Conservation (phyloP, 2,797 vertebrate genomes). For the Botia kubotai region DNA sequence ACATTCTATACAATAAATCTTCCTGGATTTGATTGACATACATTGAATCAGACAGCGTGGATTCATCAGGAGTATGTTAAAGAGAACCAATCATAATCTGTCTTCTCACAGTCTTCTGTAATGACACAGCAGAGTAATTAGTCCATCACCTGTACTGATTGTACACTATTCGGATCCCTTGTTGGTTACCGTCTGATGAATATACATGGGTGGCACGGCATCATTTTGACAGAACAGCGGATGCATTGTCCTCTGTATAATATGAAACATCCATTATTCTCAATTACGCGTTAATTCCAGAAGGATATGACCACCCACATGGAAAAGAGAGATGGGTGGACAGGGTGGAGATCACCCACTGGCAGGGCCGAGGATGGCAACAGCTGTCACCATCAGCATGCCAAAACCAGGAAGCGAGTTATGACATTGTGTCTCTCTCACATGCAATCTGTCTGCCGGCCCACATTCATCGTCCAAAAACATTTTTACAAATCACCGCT, state of each 20-base stretch:
- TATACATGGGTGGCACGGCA: conserved; percentile 63
- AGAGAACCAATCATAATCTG: not conserved
- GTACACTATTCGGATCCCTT: conserved; percentile 18
- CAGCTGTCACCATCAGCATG: conserved; percentile 68
- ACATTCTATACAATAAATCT: no score
- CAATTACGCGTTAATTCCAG: conserved; percentile 77
- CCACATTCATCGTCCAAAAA: conserved; percentile 14
- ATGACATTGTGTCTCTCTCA: conserved; percentile 47
- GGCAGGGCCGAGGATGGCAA: conserved; percentile 44
- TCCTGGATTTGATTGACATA: not conserved
- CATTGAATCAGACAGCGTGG: not conserved
- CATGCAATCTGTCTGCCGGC: conserved; percentile 15
- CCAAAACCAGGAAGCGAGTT: conserved; percentile 57
- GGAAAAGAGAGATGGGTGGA: conserved; percentile 58
- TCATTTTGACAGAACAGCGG: conserved; percentile 66
- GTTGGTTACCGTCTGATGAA: conserved; percentile 61
- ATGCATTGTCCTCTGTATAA: conserved; percentile 54
- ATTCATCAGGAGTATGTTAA: not conserved
- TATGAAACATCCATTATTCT: conserved; percentile 72
- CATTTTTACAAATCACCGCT: conserved; percentile 53
- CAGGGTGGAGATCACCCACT: conserved; percentile 51
- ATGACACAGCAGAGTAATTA: conserved; percentile 23
- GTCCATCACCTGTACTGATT: conserved; percentile 35
- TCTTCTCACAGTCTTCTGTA: not conserved
- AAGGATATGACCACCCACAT: conserved; percentile 65